These are phyloP conservation scores for Pentalonia nigronervosa DNA, from an alignment of 1,140 invertebrate genomes.

Conservation along the genomic window DNA sequence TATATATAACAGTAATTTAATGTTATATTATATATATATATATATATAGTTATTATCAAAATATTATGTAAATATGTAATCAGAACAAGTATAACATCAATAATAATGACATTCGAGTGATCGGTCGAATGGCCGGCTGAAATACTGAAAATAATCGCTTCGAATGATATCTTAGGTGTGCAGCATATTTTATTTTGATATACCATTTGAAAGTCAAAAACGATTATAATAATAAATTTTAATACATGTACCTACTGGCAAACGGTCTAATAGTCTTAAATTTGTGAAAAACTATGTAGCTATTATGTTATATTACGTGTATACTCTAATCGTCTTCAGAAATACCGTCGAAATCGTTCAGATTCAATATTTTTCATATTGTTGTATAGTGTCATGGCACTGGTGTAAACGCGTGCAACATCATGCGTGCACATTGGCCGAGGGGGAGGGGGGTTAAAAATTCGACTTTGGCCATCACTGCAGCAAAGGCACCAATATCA, in stretches of 20 bases:
- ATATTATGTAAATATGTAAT: not conserved
- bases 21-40: not conserved
- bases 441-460: not conserved
- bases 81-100: not conserved
- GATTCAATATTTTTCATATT: not conserved
- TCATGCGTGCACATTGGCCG: not conserved
- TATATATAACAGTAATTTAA: not conserved
- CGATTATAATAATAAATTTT: not conserved
- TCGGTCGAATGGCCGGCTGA: not conserved
- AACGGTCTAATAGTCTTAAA: not conserved
- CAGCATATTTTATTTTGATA: not conserved
- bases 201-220: not conserved
- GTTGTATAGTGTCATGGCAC: not conserved
- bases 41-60: not conserved
- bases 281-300: not conserved
- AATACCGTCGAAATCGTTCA: not conserved
- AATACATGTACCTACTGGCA: not conserved
- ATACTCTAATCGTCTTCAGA: not conserved
- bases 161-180: not conserved
- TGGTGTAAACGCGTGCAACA: too few species aligned
- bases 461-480: not conserved
- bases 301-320: too few species aligned
- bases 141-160: not conserved
- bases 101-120: not conserved
- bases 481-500: not conserved